Conservation (phyloP, 2,888 invertebrate genomes). For the Scelioninae gen. 2 region DNA sequence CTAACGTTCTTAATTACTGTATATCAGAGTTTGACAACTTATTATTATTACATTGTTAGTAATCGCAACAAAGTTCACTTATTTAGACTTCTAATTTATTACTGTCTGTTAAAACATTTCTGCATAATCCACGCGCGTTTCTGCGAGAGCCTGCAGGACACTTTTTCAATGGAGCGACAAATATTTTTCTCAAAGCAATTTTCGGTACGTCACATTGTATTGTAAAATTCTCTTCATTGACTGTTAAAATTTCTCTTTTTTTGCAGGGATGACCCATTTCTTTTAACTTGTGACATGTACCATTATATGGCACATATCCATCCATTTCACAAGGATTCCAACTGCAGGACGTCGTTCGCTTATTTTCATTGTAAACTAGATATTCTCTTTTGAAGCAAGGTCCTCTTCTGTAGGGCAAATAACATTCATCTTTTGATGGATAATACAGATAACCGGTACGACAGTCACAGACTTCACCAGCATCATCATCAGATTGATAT, state of each 20-base stretch:
- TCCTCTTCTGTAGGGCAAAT: conserved; percentile 80
- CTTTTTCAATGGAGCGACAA: conserved; percentile 60
- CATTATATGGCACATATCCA: conserved; percentile 76
- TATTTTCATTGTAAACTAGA: conserved; percentile 77
- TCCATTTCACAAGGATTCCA: conserved; percentile 80
- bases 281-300: conserved; percentile 76
- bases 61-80: too few species aligned
- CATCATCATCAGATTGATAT: conserved; percentile 13
- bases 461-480: conserved; percentile 76
- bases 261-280: conserved; percentile 76
- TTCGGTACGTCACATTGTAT: conserved; percentile 76
- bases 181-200: conserved; percentile 55
- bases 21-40: too few species aligned
- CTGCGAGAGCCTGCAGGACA: conserved; percentile 68
- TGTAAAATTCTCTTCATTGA: conserved; percentile 79
- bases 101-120: conserved; percentile 29
- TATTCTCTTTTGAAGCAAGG: conserved; percentile 79
- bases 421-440: conserved; percentile 79
- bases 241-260: conserved; percentile 77
- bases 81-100: too few species aligned
- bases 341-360: conserved; percentile 79
- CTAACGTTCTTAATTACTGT: too few species aligned
- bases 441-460: conserved; percentile 77
- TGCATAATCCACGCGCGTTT: conserved; percentile 65
- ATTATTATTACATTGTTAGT: too few species aligned